Base-by-base conservation (phyloP, 2,113 vertebrate species). In the Pao palembangensis region DNA sequence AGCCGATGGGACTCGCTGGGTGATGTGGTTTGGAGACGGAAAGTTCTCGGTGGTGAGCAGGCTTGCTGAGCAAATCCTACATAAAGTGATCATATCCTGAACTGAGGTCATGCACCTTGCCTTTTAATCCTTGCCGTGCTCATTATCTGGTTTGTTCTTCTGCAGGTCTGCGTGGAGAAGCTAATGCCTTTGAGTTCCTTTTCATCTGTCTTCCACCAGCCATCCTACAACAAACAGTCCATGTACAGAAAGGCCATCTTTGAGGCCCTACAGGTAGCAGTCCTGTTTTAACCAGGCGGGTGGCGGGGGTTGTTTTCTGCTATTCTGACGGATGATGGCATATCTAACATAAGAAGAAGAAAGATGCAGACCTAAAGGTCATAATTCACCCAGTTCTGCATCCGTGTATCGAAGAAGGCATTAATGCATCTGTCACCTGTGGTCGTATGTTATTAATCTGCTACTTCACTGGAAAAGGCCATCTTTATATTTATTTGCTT, bases 191-290 rank as follows among this genome's bases (percentile, higher is more conserved):
- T 99, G 76, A 96, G 94, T 82, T 93, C 93, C 20, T 99, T 99
- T 21, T 91, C 93, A 66, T 93, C 90, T 46, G 93, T 94, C 43
- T 98, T 96, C 90, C 96, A 98, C 89, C 96, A 98, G 87, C 94
- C 96, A 76, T 96, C 95, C 28, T 98, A 97, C 89, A 95, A 93
- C 89, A 99, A 98, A 76, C 96, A 99, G 89, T 93, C 96, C 85
- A 98, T 96, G 94, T 98, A 99, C 89, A 92, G 94, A 74, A 99
- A 98, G 81, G 96, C 96, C 75, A 98, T 99, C 90, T 98, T 94
- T 0, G 95, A 98, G 85, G 95, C 97, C 73, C 90, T 99, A 65
- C 94, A 98, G 94, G 96, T 96, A 79, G 86, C 87, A 23, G n/a
- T 25, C 8, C 14, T n/a, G 17, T 7, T 2, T 4, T 23, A 19